A percentile compares a stretch with the other conserved stretches of the same genome.
phyloP scores from a whole-genome alignment of 2,113 vertebrate genomes.

The Fulmarus glacialis region DNA sequence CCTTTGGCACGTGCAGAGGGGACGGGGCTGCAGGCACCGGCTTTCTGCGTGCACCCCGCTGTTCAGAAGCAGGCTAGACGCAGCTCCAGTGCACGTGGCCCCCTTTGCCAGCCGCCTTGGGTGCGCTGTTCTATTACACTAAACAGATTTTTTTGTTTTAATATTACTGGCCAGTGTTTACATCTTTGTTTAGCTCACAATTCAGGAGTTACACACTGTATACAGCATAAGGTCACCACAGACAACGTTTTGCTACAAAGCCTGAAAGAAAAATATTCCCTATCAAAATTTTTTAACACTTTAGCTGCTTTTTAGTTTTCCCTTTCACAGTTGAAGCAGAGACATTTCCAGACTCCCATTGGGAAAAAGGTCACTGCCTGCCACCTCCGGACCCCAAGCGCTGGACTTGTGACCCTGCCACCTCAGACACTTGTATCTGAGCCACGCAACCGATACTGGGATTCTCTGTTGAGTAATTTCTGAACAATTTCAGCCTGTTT shows the following conservation, averaged over 20 bases:
- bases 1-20: background rate
- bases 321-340: background rate
- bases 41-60: background rate
- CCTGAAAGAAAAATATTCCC: background rate
- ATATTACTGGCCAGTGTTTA: background rate
- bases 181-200: background rate
- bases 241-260: background rate
- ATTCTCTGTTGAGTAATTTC: background rate
- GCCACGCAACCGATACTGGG: background rate
- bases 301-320: background rate
- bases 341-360: background rate
- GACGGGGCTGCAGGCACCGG: background rate
- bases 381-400: accelerated
- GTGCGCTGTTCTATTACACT: background rate
- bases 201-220: background rate
- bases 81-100: accelerated
- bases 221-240: background rate
- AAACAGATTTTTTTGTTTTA: background rate
- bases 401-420: background rate
- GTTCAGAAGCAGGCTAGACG: background rate
- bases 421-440: background rate
- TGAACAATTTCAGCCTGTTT: background rate
- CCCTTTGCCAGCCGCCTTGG: background rate
- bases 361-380: background rate
- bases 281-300: background rate